Evolutionary conservation across 37 sponge, comb jelly and placozoan genomes (phyloP).

Genomic region (Chondrilla cf. caribensis): DNA sequence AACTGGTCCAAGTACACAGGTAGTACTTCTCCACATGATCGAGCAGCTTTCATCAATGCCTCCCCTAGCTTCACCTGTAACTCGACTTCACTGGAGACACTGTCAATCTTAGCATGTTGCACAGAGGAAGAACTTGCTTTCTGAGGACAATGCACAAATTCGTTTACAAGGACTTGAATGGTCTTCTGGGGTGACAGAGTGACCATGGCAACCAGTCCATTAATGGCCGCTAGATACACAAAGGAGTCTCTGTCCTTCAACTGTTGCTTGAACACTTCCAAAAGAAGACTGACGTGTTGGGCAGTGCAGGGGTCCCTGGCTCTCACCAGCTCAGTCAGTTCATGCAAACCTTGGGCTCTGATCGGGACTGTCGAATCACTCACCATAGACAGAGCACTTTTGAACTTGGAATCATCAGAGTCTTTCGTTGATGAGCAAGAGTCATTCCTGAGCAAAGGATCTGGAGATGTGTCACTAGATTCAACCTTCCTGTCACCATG

Average conservation of each 20-base stretch:
- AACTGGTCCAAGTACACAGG: constrained; percentile 69
- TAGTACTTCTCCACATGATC: constrained; percentile 51
- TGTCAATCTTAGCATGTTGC: neutral
- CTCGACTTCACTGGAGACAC: constrained; percentile 1
- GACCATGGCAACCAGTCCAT: constrained; percentile 71
- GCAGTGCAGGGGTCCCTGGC: constrained; percentile 49
- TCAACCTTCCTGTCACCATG: neutral
- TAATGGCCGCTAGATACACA: constrained; percentile 87
- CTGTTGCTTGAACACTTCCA: constrained; percentile 47
- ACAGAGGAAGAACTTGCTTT: neutral
- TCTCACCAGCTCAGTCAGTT: constrained; percentile 57
- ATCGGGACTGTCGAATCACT: constrained; percentile 66
- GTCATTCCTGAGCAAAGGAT: neutral
- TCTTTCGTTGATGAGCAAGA: neutral
- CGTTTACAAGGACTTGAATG: constrained; percentile 31
- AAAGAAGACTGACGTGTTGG: constrained; percentile 14
- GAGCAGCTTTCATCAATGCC: constrained; percentile 56
- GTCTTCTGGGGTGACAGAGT: neutral
- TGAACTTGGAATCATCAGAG: neutral
- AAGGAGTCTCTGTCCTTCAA: constrained; percentile 71
- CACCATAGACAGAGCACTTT: constrained; percentile 39
- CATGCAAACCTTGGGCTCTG: constrained; percentile 55
- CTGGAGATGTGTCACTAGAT: neutral
- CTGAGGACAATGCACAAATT: too few species aligned
- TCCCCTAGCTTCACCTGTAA: constrained; percentile 76